Evolutionary conservation across 2,113 vertebrate genomes (phyloP).

Genomic region (Nesoenas mayeri): DNA sequence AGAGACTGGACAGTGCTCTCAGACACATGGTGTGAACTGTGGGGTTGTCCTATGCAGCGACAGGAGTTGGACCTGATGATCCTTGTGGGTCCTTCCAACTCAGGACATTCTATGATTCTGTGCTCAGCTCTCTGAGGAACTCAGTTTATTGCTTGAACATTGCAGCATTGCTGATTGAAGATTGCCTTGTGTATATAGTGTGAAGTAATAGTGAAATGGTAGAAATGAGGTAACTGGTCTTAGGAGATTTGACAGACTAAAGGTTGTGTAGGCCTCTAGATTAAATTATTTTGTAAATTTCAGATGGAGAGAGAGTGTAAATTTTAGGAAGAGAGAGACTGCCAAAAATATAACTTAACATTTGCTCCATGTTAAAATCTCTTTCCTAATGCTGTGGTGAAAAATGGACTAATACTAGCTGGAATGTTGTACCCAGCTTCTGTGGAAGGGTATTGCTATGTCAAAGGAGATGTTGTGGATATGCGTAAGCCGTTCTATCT

Average conservation of each 20-base stretch:
- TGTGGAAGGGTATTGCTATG: not conserved
- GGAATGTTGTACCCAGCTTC: not conserved
- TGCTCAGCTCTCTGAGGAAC: no score
- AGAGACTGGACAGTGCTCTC: no score
- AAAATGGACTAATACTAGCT: not conserved
- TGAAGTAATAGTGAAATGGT: not conserved
- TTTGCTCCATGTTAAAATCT: not conserved
- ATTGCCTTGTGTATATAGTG: not conserved
- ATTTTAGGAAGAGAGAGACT: not conserved
- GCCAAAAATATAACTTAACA: not conserved
- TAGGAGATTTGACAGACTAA: not conserved
- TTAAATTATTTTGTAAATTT: not conserved
- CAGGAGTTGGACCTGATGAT: no score
- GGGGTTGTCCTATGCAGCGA: no score
- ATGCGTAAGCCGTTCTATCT: not conserved
- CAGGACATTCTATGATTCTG: no score
- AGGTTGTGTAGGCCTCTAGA: fast-evolving
- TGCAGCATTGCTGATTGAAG: not conserved
- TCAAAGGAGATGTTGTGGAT: not conserved
- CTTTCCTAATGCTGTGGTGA: not conserved
- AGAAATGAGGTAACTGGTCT: not conserved
- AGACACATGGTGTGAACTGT: no score
- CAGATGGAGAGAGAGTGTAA: not conserved
- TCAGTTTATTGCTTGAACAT: not conserved
- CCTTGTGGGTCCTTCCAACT: no score